phyloP scores from a whole-genome alignment of 2,113 vertebrate species.

The Oryzias melastigma region DNA sequence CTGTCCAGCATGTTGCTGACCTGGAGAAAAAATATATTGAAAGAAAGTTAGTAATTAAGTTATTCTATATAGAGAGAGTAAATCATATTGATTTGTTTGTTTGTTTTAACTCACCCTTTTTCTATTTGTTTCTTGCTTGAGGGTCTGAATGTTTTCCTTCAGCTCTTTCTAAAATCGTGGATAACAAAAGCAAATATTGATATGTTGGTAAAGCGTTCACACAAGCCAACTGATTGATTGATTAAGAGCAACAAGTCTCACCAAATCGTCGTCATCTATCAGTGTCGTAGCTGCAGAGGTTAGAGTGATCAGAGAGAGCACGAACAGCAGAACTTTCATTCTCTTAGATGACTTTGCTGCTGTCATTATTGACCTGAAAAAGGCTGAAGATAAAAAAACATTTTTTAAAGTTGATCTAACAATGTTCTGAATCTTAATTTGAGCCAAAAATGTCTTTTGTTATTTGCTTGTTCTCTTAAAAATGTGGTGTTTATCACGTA shows the following conservation, averaged over 20 bases:
- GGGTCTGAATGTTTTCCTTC: constrained; percentile 2
- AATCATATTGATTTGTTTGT: background rate
- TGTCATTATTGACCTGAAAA: constrained; percentile 1
- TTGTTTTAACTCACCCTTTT: constrained; percentile 4
- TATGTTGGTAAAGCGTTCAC: no score
- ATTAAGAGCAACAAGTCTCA: background rate
- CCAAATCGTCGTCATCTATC: background rate
- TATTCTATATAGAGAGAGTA: background rate
- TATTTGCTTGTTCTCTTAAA: background rate
- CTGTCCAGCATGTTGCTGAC: background rate
- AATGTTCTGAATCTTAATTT: no score
- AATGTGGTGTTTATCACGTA: background rate
- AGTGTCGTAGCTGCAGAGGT: background rate
- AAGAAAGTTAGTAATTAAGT: background rate
- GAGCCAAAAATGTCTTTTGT: no score
- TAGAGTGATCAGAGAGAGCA: constrained; percentile 18
- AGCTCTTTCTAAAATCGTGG: constrained; percentile 5
- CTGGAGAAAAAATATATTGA: background rate
- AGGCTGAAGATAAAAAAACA: background rate
- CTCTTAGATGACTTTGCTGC: background rate
- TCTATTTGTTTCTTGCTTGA: background rate
- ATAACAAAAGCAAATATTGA: no score
- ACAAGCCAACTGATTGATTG: no score
- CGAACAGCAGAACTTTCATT: background rate
- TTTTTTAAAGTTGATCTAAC: no score